Base-by-base conservation (phyloP, 1,140 invertebrate species). In the Capitella teleta region DNA sequence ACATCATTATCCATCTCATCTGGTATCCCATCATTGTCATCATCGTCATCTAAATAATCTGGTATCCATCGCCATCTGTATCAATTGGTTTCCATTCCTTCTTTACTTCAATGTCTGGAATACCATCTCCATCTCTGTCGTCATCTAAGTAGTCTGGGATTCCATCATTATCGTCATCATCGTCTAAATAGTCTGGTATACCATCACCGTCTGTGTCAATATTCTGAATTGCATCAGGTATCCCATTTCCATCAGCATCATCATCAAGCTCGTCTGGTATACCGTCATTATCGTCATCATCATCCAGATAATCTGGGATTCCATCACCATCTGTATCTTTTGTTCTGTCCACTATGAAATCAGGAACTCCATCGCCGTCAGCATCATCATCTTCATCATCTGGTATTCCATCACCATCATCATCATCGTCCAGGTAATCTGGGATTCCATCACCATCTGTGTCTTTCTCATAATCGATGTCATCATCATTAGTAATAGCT, bases 401-500 rank as follows among this genome's bases (percentile, higher is more conserved):
- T 6, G 63, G 62, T 24, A 62, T 62, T 46, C 61, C 62, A 56
- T 68, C 66, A 36, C 62, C 61, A 42, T 67, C 64, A 38, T 61
- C 51, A 52, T 67, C 63, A 57, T 50, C 49, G 53, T 62, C 28
- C 42, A 66, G 59, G 12, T 62, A 58, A 42, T 67, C 61, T 43
- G 52, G 36, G 45, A 61, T 53, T n/a, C 28, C 46, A 53, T 65
- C 61, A 30, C 53, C 54, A 49, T 65, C 61, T n/a, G 50, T 34
- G 50, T 47, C 48, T 40, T 54, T 55, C 58, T 62, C 60, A 28
- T 54, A 10, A 38, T 65, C 47, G 4, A 24, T 37, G 24, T 49
- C 47, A 23, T 41, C 47, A 44, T 49, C 47, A 4, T 49, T 25
- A 19, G n/a, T n/a, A n/a, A n/a, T n/a, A n/a, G n/a, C n/a, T n/a